Evolutionary conservation across 2,797 vertebrate genomes (phyloP).

Genomic region (Luscinia megarhynchos): DNA sequence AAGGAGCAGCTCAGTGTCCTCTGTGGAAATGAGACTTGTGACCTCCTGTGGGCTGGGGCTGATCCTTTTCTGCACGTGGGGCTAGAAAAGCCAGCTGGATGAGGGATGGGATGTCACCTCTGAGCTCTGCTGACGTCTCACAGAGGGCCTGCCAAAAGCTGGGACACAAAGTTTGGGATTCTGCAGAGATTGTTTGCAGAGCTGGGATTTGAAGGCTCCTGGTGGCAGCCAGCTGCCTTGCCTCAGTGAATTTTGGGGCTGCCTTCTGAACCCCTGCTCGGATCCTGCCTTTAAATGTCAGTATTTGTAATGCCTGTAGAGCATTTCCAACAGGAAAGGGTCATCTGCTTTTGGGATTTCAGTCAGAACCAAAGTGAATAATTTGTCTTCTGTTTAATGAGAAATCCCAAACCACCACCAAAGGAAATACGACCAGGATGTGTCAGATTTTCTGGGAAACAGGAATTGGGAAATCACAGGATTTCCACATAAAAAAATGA

Average conservation of each 20-base stretch:
- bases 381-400: not conserved
- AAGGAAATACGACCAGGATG: not conserved
- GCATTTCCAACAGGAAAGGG: not conserved
- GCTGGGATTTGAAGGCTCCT: not conserved
- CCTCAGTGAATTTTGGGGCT: accelerated
- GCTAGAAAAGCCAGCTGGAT: not conserved
- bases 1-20: not conserved
- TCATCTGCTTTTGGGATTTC: not conserved
- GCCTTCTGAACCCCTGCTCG: not conserved
- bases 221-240: not conserved
- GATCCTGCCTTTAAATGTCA: no score
- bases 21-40: accelerated
- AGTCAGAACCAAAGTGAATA: not conserved
- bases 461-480: not conserved
- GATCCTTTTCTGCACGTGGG: not conserved
- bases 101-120: not conserved
- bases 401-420: not conserved
- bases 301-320: not conserved
- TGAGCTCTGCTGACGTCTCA: not conserved
- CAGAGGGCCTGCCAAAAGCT: not conserved
- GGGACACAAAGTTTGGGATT: not conserved
- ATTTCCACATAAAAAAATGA: not conserved
- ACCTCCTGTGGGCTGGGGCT: not conserved
- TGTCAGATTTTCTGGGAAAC: not conserved
- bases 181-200: not conserved